Base-by-base conservation (phyloP, 2,113 vertebrate species). In the Maccullochella peelii region DNA sequence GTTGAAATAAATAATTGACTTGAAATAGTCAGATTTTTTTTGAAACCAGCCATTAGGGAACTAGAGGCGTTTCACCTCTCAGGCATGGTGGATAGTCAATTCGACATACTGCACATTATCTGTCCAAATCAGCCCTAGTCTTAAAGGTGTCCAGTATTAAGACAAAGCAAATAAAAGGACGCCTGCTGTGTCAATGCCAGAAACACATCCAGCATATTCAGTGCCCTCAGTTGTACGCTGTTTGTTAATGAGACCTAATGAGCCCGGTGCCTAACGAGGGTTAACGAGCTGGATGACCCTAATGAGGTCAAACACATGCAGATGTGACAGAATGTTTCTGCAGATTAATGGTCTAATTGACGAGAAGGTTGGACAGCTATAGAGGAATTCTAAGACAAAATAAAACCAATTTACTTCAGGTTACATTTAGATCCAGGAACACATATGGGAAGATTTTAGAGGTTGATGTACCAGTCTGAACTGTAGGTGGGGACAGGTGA, bases 281-380 rank as follows among this genome's bases (percentile, higher is more conserved):
- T 84, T 93, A 90, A 90, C 61, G 85, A 89, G 77, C 58, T 49
- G 47, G 33, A 49, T 75, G 86, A 91, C 89, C 88, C 79, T 85
- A 77, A 93, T 73, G 49, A 91, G 83, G 76, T 80, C 77, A 67
- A 86, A 89, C 91, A 91, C 77, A 81, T 74, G 80, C 69, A 78
- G 78, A 81, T 88, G 84, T 81, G 69, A 88, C 82, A 70, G 36
- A 74, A 78, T 30, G 57, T 72, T 87, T 86, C 65, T 83, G 67
- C 80, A 87, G 83, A 90, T 93, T 88, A 87, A 82, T 21, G 5
- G 62, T 66, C 49, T 33, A 59, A 44, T 57, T 86, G 61, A 71
- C 27, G 8, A 68, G 23, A 47, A 82, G 40, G 38, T 11, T 61
- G 55, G 21, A 18, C 20, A 57, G 59, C 50, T 63, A 25, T 1